Evolutionary conservation across 2,888 invertebrate species (phyloP).

Genomic region (Drosophila atripex): DNA sequence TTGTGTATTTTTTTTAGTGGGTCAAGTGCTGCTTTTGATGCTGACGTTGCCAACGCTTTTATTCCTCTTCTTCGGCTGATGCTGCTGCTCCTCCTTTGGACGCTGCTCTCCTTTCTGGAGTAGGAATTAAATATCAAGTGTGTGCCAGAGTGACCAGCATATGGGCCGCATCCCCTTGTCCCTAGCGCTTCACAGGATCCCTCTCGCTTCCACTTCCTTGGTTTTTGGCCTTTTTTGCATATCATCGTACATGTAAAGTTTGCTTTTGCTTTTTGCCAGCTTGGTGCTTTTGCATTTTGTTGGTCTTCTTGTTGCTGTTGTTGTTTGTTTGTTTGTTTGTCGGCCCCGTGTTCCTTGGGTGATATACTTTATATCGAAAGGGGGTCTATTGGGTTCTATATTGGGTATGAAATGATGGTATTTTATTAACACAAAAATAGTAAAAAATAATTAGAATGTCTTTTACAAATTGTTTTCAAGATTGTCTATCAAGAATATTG

Average conservation of each 20-base stretch:
- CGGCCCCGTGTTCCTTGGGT: conserved; percentile 33
- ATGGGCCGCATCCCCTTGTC: conserved; percentile 45
- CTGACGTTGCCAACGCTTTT: conserved; percentile 68
- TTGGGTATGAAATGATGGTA: too few relatives aligned
- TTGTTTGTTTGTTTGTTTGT: conserved; percentile 69
- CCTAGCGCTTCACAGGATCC: conserved; percentile 36
- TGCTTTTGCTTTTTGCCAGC: conserved; percentile 63
- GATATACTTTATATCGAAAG: conserved; percentile 1
- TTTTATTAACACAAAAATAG: too few relatives aligned
- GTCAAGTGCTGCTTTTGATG: conserved; percentile 73
- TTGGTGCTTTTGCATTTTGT: conserved; percentile 39
- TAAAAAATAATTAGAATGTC: too few relatives aligned
- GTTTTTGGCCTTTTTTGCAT: conserved; percentile 48
- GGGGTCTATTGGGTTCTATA: neutral
- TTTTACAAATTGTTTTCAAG: too few relatives aligned
- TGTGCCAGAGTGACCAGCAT: conserved; percentile 41
- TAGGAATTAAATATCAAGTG: conserved; percentile 71
- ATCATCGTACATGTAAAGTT: conserved; percentile 75
- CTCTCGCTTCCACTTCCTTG: too few relatives aligned
- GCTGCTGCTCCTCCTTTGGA: conserved; percentile 12
- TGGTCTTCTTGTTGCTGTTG: conserved; percentile 44
- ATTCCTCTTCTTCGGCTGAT: conserved; percentile 31
- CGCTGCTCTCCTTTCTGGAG: conserved; percentile 56
- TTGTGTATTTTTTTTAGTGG: conserved; percentile 43
- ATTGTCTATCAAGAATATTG: too few relatives aligned